Conservation (phyloP, 1,140 invertebrate species). For the Hyposmocoma kahamanoa region DNA sequence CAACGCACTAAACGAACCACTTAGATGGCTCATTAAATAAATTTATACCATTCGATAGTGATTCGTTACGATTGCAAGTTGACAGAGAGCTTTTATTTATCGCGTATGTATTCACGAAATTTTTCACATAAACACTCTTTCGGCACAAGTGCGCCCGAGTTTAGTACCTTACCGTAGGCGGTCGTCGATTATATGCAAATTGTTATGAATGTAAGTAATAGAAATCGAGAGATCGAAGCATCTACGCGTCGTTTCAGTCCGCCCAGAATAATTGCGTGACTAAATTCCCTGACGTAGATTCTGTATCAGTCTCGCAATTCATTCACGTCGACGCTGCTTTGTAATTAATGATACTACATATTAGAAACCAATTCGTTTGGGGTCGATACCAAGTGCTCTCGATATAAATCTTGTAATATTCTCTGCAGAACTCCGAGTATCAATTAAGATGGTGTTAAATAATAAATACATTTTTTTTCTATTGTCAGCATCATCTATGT, state of each 20-base stretch:
- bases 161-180: slow-evolving; percentile 10
- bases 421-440: neutral
- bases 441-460: no score
- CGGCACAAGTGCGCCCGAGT: neutral
- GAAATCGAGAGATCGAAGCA: slow-evolving; percentile 21
- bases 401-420: slow-evolving; percentile 6
- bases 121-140: slow-evolving; percentile 16
- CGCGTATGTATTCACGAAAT: slow-evolving; percentile 15
- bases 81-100: slow-evolving; percentile 37
- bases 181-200: slow-evolving; percentile 31
- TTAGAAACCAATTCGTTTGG: slow-evolving; percentile 33
- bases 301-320: slow-evolving; percentile 25
- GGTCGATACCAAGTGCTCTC: slow-evolving; percentile 16
- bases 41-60: slow-evolving; percentile 46
- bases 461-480: no score
- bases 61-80: slow-evolving; percentile 52
- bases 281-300: slow-evolving; percentile 25
- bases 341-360: slow-evolving; percentile 37
- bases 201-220: slow-evolving; percentile 21
- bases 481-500: no score
- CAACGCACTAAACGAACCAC: slow-evolving; percentile 40
- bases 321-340: slow-evolving; percentile 23
- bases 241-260: slow-evolving; percentile 16
- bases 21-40: slow-evolving; percentile 59
- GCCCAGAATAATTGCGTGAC: slow-evolving; percentile 34